A percentile compares a stretch with the other conserved stretches of the same genome.
Conservation (phyloP, 2,113 vertebrate genomes). For the Callocephalon fimbriatum region DNA sequence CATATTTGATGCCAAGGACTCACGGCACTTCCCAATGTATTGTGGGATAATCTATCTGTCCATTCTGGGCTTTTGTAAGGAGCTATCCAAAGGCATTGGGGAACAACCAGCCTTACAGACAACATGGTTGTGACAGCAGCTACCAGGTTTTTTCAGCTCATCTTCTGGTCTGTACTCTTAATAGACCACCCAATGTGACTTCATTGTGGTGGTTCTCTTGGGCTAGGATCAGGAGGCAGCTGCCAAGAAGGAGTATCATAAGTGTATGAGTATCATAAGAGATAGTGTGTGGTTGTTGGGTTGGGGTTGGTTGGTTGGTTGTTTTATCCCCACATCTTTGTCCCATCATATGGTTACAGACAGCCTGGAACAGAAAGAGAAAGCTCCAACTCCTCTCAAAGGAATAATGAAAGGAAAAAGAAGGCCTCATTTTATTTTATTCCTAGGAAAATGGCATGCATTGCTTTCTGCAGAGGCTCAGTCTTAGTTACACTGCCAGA, state of each 20-base stretch:
- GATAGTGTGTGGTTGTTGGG: neutral
- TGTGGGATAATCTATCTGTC: neutral
- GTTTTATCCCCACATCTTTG: neutral
- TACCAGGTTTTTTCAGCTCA: neutral
- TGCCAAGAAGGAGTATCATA: neutral
- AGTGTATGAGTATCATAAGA: neutral
- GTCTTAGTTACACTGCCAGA: neutral
- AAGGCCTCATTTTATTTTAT: neutral
- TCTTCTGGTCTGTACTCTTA: neutral
- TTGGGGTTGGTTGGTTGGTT: neutral
- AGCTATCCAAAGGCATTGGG: neutral
- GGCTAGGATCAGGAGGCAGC: neutral
- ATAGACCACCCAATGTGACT: rapidly evolving
- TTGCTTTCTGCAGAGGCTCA: neutral
- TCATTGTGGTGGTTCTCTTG: neutral
- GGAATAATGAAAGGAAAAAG: neutral
- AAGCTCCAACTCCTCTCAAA: neutral
- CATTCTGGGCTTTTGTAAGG: neutral
- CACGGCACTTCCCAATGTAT: rapidly evolving
- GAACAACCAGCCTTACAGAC: neutral
- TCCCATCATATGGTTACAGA: neutral
- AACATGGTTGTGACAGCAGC: neutral
- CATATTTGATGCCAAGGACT: neutral
- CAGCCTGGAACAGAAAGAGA: neutral
- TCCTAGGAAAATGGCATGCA: neutral